Evolutionary conservation across 2,888 invertebrate genomes (phyloP).

Genomic region (Drosophila anomalata): DNA sequence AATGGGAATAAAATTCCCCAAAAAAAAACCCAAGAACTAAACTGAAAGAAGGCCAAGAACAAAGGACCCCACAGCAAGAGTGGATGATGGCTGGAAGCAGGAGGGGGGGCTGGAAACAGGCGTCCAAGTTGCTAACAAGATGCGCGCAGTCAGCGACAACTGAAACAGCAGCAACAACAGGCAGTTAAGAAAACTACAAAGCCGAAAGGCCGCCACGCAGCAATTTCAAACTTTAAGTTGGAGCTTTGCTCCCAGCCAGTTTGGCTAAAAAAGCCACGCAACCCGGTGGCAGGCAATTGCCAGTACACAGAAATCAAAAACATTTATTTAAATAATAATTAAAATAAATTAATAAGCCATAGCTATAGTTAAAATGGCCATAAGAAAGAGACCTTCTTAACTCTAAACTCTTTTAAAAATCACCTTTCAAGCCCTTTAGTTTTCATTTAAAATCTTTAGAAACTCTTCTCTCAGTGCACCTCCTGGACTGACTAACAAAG

Average conservation of each 20-base stretch:
- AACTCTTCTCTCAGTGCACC: slow-evolving; percentile 8
- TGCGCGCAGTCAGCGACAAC: slow-evolving; percentile 67
- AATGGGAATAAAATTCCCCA: slow-evolving; percentile 32
- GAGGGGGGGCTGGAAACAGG: slow-evolving; percentile 15
- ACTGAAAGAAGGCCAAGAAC: not conserved
- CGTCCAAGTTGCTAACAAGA: slow-evolving; percentile 70
- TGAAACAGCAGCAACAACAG: slow-evolving; percentile 38
- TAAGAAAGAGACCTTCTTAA: no score
- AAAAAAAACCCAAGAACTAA: slow-evolving; percentile 9
- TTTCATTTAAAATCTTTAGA: no score
- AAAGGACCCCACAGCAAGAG: slow-evolving; percentile 42
- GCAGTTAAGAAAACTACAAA: slow-evolving; percentile 66
- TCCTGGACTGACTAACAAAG: slow-evolving; percentile 71
- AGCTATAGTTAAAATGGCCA: no score
- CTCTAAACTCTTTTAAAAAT: no score
- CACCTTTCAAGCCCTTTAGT: no score
- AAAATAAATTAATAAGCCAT: not conserved
- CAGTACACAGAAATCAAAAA: slow-evolving; percentile 1
- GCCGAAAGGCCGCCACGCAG: slow-evolving; percentile 67
- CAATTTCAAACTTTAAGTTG: slow-evolving; percentile 15
- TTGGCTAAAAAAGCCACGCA: slow-evolving; percentile 61
- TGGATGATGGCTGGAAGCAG: not conserved
- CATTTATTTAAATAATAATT: not conserved
- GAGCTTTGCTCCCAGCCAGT: slow-evolving; percentile 34
- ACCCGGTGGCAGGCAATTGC: slow-evolving; percentile 19